Percentiles rank a stretch among this genome's conserved stretches.
These are phyloP conservation scores for Hermetia illucens DNA, from an alignment of 1,140 invertebrate species.

Conservation along the genomic window DNA sequence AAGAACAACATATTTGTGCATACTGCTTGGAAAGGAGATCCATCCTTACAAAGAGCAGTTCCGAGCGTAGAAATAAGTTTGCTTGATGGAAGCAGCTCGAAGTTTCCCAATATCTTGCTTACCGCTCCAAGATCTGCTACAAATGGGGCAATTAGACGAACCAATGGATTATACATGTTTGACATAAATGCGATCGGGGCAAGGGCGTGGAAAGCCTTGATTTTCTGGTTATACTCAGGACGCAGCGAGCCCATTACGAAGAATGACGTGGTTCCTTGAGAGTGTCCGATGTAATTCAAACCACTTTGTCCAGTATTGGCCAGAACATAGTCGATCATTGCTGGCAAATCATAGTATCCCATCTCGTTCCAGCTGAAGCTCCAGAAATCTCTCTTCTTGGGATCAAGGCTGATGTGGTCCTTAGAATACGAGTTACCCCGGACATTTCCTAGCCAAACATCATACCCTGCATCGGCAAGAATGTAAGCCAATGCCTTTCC, in stretches of 20 bases:
- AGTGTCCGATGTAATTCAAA: too few relatives aligned
- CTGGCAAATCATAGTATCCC: conserved; percentile 38
- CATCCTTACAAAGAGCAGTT: conserved; percentile 29
- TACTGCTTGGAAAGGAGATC: conserved; percentile 27
- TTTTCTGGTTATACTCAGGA: conserved; percentile 44
- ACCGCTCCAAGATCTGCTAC: too few relatives aligned
- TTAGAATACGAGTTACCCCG: conserved; percentile 46
- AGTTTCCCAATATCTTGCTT: conserved; percentile 34
- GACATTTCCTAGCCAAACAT: conserved; percentile 55
- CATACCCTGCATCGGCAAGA: conserved; percentile 47
- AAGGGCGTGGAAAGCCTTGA: conserved; percentile 40
- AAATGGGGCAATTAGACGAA: not conserved
- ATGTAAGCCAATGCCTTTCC: conserved; percentile 33
- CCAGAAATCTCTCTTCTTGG: conserved; percentile 9
- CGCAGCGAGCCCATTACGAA: conserved; percentile 37
- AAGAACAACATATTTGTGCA: conserved; percentile 41
- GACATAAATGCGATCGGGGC: conserved; percentile 44
- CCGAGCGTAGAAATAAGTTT: conserved; percentile 32
- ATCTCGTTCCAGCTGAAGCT: conserved; percentile 46
- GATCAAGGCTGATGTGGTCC: conserved; percentile 31
- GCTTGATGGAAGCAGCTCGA: conserved; percentile 37
- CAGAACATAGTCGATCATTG: conserved; percentile 37
- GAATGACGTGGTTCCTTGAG: conserved; percentile 47
- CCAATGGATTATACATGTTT: too few relatives aligned
- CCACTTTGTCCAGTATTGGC: conserved; percentile 18